phyloP scores from a whole-genome alignment of 2,888 invertebrate species.

The Kuschelorhynchus macadamiae region DNA sequence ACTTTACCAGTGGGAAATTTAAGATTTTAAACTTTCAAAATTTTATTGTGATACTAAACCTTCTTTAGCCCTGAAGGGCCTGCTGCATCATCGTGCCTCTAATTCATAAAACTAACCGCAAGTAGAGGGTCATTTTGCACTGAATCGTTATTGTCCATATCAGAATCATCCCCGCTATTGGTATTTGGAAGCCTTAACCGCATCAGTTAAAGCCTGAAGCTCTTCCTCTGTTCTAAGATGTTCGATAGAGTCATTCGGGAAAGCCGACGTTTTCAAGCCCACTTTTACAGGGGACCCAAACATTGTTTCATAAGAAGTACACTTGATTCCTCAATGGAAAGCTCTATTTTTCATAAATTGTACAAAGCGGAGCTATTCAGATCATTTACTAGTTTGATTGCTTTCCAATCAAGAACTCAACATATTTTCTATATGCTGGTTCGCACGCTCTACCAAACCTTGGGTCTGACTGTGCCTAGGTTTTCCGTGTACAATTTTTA shows the following conservation, averaged over 20 bases:
- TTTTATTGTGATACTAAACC: constrained; percentile 16
- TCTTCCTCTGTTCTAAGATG: constrained; percentile 20
- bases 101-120: not conserved
- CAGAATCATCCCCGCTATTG: not conserved
- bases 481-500: not conserved
- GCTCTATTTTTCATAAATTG: constrained; percentile 3
- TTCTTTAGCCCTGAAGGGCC: constrained; percentile 8
- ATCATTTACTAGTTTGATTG: not conserved
- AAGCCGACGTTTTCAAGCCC: constrained; percentile 12
- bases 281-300: constrained; percentile 7
- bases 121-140: too few relatives aligned
- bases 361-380: constrained; percentile 1
- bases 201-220: constrained; percentile 22
- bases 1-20: constrained; percentile 20
- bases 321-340: constrained; percentile 2
- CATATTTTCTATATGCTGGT: constrained; percentile 5
- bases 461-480: not conserved
- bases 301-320: constrained; percentile 7
- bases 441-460: not conserved
- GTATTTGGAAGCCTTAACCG: constrained; percentile 22
- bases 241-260: constrained; percentile 22
- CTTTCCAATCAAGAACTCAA: not conserved
- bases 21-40: constrained; percentile 19
- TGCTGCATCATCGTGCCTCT: constrained; percentile 12
- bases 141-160: too few relatives aligned